Evolutionary conservation across 1,140 invertebrate species (phyloP).

Genomic region (Eumaeus atala): DNA sequence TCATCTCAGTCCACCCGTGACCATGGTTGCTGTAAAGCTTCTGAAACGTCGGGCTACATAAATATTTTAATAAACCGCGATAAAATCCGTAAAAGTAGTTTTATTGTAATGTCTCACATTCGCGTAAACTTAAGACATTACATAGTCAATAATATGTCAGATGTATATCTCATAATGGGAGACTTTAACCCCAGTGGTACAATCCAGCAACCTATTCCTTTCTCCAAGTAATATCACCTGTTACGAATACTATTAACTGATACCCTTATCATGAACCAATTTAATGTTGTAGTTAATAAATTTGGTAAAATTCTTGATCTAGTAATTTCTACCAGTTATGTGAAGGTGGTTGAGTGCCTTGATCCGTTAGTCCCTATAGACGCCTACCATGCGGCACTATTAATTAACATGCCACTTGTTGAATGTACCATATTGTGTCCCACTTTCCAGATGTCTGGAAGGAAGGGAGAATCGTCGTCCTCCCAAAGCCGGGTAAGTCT

Average conservation of each 20-base stretch:
- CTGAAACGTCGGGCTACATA: no score
- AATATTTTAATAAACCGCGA: no score
- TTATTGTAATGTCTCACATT: no score
- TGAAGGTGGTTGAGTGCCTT: conserved; percentile 14
- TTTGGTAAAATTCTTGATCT: conserved; percentile 23
- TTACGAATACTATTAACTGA: conserved; percentile 13
- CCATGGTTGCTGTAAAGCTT: no score
- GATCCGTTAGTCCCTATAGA: conserved; percentile 22
- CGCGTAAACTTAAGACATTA: no score
- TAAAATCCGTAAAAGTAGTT: no score
- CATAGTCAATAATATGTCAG: not conserved
- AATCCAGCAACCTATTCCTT: not conserved
- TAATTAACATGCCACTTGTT: conserved; percentile 13
- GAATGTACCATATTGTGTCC: not conserved
- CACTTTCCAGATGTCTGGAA: no score
- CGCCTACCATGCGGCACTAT: conserved; percentile 19
- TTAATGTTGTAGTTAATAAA: conserved; percentile 19
- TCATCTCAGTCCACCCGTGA: no score
- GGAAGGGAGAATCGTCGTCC: no score
- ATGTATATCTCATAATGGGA: conserved; percentile 14
- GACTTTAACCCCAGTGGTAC: conserved; percentile 19
- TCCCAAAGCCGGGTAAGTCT: no score
- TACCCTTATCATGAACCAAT: conserved; percentile 14
- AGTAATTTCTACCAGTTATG: conserved; percentile 16
- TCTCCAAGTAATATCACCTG: conserved; percentile 8